These are phyloP conservation scores for Bettongia penicillata DNA, from an alignment of 2,113 vertebrate genomes.

Conservation along the genomic window DNA sequence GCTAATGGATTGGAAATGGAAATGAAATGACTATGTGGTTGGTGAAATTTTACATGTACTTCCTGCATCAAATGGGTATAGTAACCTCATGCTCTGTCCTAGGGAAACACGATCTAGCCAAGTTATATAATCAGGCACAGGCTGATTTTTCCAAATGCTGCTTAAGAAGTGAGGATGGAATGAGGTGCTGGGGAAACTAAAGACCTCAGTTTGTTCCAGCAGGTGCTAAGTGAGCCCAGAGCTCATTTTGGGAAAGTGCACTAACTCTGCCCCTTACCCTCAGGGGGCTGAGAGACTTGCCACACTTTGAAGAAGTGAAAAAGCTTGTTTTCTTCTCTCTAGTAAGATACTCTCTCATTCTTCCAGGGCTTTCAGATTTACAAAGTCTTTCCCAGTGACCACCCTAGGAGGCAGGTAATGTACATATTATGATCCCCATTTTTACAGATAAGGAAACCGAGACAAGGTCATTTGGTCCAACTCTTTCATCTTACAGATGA, in stretches of 20 bases:
- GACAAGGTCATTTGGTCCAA: neutral
- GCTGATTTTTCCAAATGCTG: constrained; percentile 36
- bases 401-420: neutral
- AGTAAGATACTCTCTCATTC: neutral
- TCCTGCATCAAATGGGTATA: constrained; percentile 13
- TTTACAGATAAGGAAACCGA: neutral
- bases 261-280: neutral
- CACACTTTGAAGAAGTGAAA: neutral
- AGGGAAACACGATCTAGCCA: constrained; percentile 51
- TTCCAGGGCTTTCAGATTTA: neutral
- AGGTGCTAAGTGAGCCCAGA: neutral
- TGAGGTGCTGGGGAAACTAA: neutral
- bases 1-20: neutral
- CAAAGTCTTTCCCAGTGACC: neutral
- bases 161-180: neutral
- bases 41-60: constrained; percentile 69
- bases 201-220: neutral
- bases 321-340: neutral
- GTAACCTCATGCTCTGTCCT: constrained; percentile 14
- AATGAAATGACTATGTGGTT: neutral
- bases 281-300: neutral
- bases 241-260: neutral
- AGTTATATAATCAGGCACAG: constrained; percentile 57
- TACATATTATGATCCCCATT: neutral
- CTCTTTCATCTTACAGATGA: neutral